A percentile compares a stretch with the other conserved stretches of the same genome.
Conservation (phyloP, 1,140 invertebrate species). For the Heliconius hewitsoni region DNA sequence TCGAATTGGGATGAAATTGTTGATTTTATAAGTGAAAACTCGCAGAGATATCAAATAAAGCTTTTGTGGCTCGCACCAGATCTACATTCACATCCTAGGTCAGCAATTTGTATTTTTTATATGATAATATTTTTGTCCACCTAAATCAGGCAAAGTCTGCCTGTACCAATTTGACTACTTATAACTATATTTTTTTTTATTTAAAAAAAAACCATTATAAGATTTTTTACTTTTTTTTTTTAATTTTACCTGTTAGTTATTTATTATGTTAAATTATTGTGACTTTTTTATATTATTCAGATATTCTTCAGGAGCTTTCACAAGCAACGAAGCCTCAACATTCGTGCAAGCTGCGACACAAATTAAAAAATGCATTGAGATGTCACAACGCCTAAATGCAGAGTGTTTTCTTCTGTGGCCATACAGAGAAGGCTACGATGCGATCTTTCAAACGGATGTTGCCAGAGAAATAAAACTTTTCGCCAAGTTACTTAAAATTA, state of each 20-base stretch:
- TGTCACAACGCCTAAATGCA: conserved; percentile 83
- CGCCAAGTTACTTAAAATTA: conserved; percentile 84
- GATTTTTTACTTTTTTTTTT: too few species aligned
- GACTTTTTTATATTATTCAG: conserved; percentile 49
- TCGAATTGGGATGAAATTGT: conserved; percentile 83
- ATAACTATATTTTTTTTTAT: too few species aligned
- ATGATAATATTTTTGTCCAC: too few species aligned
- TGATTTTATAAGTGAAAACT: conserved; percentile 82
- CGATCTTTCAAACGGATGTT: conserved; percentile 83
- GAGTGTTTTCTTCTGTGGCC: conserved; percentile 85
- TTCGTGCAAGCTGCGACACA: conserved; percentile 84
- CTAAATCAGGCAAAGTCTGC: too few species aligned
- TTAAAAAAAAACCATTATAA: too few species aligned
- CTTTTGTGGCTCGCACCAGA: conserved; percentile 85
- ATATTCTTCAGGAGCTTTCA: conserved; percentile 83
- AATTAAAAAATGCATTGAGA: conserved; percentile 84
- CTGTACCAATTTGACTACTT: too few species aligned
- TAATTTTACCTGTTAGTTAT: too few species aligned
- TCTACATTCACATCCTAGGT: conserved; percentile 83
- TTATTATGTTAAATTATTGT: too few species aligned
- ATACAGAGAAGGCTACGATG: conserved; percentile 83
- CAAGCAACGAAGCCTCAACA: conserved; percentile 83
- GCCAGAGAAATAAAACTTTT: conserved; percentile 83
- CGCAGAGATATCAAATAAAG: conserved; percentile 82
- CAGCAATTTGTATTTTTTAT: conserved; percentile 19